Evolutionary conservation across 2,888 invertebrate species (phyloP).

Genomic region (Leptura quadrifasciata): DNA sequence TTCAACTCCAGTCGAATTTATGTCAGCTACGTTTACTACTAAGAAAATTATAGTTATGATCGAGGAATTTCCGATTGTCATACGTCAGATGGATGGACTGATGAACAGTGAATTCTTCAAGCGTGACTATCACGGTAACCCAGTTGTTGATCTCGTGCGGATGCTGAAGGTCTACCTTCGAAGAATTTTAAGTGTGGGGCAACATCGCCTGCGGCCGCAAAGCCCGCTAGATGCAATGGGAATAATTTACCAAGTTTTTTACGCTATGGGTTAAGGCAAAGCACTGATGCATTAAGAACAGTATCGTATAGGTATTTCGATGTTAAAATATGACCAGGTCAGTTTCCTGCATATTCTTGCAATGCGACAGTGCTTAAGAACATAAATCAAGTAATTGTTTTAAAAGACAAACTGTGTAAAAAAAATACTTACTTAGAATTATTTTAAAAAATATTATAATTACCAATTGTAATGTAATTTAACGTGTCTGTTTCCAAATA

Average conservation of each 20-base stretch:
- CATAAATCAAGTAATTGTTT: too few species aligned
- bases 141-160: conserved; percentile 31
- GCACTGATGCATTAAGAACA: neutral
- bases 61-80: neutral
- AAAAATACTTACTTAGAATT: too few species aligned
- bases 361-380: too few species aligned
- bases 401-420: too few species aligned
- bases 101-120: conserved; percentile 4
- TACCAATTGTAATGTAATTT: too few species aligned
- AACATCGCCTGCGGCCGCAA: conserved; percentile 2
- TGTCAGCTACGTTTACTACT: neutral
- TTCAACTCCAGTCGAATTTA: neutral
- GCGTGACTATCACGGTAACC: conserved; percentile 38
- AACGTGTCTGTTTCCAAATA: too few species aligned
- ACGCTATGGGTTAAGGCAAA: neutral
- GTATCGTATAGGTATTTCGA: neutral
- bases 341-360: too few species aligned
- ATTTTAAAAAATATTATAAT: too few species aligned
- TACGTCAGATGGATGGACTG: neutral
- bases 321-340: neutral
- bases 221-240: conserved; percentile 16
- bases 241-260: neutral
- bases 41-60: neutral
- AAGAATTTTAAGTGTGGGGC: conserved; percentile 26
- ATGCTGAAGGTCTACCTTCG: conserved; percentile 17